These are phyloP conservation scores for Taenioides sp. DNA, from an alignment of 2,797 vertebrate species.

Conservation along the genomic window DNA sequence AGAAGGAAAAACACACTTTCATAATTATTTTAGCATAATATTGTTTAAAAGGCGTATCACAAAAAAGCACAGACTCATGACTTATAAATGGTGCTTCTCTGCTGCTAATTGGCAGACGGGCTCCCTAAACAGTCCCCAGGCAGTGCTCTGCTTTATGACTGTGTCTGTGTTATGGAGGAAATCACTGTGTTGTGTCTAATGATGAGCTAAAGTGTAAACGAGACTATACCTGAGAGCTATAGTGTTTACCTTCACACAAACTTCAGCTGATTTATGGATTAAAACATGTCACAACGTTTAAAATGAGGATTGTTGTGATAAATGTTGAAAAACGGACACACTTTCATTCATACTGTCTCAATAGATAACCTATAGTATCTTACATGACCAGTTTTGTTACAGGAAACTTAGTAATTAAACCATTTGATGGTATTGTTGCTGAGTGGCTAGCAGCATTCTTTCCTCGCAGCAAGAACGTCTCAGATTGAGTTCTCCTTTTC, in stretches of 20 bases:
- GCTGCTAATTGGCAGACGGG: conserved; percentile 37
- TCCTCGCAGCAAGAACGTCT: too few relatives aligned
- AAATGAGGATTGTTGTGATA: background rate
- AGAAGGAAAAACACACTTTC: background rate
- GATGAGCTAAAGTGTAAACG: conserved; percentile 42
- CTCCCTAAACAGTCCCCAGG: conserved; percentile 48
- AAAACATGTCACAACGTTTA: background rate
- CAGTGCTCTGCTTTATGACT: conserved; percentile 45
- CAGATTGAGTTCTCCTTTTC: too few relatives aligned
- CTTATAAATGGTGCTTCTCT: background rate
- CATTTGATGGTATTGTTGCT: background rate
- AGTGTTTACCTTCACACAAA: conserved; percentile 53
- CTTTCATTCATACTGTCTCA: background rate
- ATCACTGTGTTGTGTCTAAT: conserved; percentile 64
- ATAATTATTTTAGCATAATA: background rate
- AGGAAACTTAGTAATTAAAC: background rate
- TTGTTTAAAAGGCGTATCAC: background rate
- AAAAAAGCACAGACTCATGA: background rate
- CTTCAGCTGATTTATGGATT: conserved; percentile 35
- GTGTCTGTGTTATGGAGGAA: conserved; percentile 48
- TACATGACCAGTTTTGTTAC: background rate
- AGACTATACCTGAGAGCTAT: conserved; percentile 45
- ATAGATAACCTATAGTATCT: background rate
- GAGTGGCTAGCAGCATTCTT: background rate
- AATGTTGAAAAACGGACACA: too few relatives aligned